Evolutionary conservation across 2,113 vertebrate genomes (phyloP).

Genomic region (Calyptommatus sinebrachiatus): DNA sequence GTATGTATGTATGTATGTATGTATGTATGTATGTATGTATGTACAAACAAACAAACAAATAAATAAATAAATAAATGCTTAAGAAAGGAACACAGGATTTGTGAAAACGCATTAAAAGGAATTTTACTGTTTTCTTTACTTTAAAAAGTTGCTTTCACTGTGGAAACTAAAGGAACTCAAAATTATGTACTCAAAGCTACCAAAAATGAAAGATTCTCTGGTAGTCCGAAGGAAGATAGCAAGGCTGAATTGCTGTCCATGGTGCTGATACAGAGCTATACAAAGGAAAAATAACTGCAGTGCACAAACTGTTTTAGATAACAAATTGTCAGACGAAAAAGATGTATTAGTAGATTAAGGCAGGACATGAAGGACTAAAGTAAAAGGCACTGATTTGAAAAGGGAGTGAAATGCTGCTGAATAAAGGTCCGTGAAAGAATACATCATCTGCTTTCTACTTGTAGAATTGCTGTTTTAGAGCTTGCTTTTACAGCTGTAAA

Average conservation of each 20-base stretch:
- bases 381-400: neutral
- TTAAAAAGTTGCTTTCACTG: neutral
- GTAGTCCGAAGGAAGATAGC: slow-evolving; percentile 24
- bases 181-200: neutral
- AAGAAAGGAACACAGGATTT: neutral
- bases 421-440: slow-evolving; percentile 10
- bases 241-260: slow-evolving; percentile 19
- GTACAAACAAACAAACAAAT: too few species aligned
- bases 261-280: slow-evolving; percentile 30
- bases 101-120: neutral
- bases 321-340: slow-evolving; percentile 2
- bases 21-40: too few species aligned
- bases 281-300: slow-evolving; percentile 25
- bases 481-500: slow-evolving; percentile 15
- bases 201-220: slow-evolving; percentile 16
- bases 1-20: too few species aligned
- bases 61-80: neutral
- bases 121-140: slow-evolving; percentile 15
- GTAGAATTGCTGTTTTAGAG: slow-evolving; percentile 15
- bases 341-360: slow-evolving; percentile 15
- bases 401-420: neutral
- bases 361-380: slow-evolving; percentile 1
- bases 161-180: neutral
- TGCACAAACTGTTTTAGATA: slow-evolving; percentile 12
- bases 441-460: neutral